Evolutionary conservation across 2,888 invertebrate species (phyloP).

Genomic region (Portevinia maculata): DNA sequence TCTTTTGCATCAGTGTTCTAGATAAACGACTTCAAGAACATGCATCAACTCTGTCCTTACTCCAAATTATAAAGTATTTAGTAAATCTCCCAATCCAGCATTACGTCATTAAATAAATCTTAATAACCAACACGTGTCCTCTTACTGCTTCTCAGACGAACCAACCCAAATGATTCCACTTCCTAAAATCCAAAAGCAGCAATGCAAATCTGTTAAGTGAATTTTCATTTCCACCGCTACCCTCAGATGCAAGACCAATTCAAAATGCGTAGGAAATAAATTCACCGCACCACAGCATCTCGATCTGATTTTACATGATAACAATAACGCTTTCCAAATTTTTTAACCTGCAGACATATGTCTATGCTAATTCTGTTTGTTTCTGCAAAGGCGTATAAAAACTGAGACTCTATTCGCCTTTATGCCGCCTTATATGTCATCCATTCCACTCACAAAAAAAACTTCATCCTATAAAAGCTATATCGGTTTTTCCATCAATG

Average conservation of each 20-base stretch:
- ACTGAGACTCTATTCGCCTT: conserved; percentile 8
- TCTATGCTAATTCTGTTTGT: conserved; percentile 28
- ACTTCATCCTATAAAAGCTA: not conserved
- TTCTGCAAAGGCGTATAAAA: conserved; percentile 8
- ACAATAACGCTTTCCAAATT: conserved; percentile 26
- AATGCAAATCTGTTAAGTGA: not conserved
- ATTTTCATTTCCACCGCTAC: conserved; percentile 8
- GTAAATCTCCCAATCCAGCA: too few relatives aligned
- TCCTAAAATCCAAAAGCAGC: not conserved
- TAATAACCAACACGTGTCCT: too few relatives aligned
- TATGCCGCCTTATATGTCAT: conserved; percentile 7
- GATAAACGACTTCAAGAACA: too few relatives aligned
- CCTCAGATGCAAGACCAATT: not conserved
- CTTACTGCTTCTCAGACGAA: too few relatives aligned
- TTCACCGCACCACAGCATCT: not conserved
- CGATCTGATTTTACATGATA: conserved; percentile 8
- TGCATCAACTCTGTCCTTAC: too few relatives aligned
- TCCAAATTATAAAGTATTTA: too few relatives aligned
- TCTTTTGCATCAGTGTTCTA: too few relatives aligned
- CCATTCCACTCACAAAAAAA: not conserved
- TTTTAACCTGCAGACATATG: conserved; percentile 41
- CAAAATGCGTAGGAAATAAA: not conserved
- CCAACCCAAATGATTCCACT: too few relatives aligned
- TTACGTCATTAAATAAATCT: too few relatives aligned
- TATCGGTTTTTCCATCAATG: not conserved